A percentile compares a stretch with the other conserved stretches of the same genome.
Evolutionary conservation across 2,113 vertebrate species (phyloP).

Genomic region (Genyomyrus donnyi): DNA sequence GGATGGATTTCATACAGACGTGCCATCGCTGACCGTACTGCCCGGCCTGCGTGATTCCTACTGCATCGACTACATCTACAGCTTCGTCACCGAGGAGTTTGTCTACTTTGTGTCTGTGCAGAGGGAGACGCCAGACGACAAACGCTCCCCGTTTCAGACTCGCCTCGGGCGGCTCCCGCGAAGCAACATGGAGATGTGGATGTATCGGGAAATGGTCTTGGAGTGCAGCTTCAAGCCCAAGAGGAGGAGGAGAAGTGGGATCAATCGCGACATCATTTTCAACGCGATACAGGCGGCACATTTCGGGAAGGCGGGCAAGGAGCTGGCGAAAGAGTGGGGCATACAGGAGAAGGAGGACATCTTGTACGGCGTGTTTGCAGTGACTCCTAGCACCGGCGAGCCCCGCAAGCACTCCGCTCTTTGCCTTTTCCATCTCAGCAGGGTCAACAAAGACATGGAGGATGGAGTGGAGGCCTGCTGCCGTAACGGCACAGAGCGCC

Average conservation of each 20-base stretch:
- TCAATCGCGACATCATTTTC: conserved; percentile 53
- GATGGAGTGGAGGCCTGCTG: conserved; percentile 72
- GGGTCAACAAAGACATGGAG: conserved; percentile 64
- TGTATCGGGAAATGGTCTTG: conserved; percentile 80
- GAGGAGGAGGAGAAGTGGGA: conserved; percentile 38
- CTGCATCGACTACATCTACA: conserved; percentile 77
- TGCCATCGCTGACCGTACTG: conserved; percentile 68
- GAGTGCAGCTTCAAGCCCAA: conserved; percentile 75
- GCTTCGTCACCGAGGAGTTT: conserved; percentile 55
- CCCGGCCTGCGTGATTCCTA: conserved; percentile 61
- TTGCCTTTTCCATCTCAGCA: conserved; percentile 70
- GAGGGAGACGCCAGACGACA: conserved; percentile 40
- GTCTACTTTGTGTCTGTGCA: conserved; percentile 86
- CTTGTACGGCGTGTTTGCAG: conserved; percentile 74
- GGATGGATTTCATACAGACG: conserved; percentile 64
- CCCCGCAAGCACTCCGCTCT: conserved; percentile 62
- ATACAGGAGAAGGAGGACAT: conserved; percentile 54
- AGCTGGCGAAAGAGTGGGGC: conserved; percentile 61
- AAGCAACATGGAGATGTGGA: conserved; percentile 53
- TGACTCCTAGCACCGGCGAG: conserved; percentile 40
- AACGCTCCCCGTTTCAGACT: conserved; percentile 55
- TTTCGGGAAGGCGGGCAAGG: conserved; percentile 52
- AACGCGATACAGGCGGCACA: conserved; percentile 80
- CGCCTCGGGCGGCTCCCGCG: conserved; percentile 67
- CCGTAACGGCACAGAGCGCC: conserved; percentile 29